A percentile compares a stretch with the other conserved stretches of the same genome.
These are phyloP conservation scores for Pantherophis guttatus DNA, from an alignment of 2,113 vertebrate genomes.

Conservation along the genomic window DNA sequence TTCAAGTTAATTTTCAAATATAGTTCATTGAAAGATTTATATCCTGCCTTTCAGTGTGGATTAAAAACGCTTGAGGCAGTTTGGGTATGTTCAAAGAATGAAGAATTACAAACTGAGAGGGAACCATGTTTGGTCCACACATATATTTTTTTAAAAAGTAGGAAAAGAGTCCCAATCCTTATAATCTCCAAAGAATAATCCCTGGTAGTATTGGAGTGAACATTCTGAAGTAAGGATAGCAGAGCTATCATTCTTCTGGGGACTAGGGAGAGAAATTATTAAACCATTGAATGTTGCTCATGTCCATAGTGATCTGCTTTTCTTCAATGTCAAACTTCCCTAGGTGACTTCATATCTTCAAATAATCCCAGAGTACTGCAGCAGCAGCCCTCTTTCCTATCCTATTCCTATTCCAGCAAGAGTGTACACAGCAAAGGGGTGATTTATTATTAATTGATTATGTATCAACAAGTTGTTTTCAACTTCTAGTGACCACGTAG, in stretches of 20 bases:
- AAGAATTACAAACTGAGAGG: neutral
- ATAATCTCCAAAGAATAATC: neutral
- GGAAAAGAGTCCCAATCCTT: neutral
- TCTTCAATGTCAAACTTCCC: neutral
- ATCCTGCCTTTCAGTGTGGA: neutral
- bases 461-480: neutral
- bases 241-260: neutral
- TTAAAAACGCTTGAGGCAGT: neutral
- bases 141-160: neutral
- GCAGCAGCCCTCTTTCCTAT: neutral
- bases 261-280: neutral
- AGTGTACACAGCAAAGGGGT: neutral
- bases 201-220: neutral
- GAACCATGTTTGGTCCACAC: neutral
- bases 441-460: neutral
- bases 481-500: neutral
- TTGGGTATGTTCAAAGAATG: neutral
- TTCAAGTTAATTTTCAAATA: neutral
- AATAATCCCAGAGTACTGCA: neutral
- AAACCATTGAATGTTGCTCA: neutral
- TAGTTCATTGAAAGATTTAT: neutral
- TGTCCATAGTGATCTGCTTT: neutral
- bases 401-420: neutral
- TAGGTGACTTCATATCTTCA: neutral
- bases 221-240: neutral